Evolutionary conservation across 2,888 invertebrate genomes (phyloP), one percentile per base, ranked within the genome.

Genomic region (Amitus sp.): DNA sequence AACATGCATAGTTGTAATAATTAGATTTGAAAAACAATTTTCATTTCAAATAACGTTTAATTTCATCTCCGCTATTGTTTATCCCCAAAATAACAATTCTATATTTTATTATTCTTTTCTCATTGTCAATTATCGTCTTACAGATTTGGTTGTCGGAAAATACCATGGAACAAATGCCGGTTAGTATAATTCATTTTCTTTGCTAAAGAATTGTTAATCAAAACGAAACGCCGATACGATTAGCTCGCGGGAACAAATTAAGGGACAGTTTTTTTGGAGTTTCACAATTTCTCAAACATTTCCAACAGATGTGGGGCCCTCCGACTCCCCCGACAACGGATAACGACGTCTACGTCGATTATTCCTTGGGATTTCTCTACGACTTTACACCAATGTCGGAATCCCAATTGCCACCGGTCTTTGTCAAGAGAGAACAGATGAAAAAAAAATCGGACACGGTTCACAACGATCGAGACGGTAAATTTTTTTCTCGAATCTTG

Each of bases 301-400:
- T 58, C 7, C 46, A 75, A 71, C 83, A 97, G 96, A 89, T 95
- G 87, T 98, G 98, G 97, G 90, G 94, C 71, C 98, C 98, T 51
- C 98, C 97, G 55, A 98, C 98, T 15, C 98, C 98, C 57, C 97
- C 98, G 9, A 90, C 92, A 80, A 93, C 94, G 80, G 96, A 96
- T 74, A 90, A 91, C 77, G 98, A 98, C 82, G 86, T 96, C 55
- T 96, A 96, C 85, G 89, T 95, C 69, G 97, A 98, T 81, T 87
- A 89, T 70, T 90, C 93, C 61, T 84, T 95, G 81, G 88, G 90
- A 62, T 93, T 94, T 78, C 87, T 97, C 64, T 98, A 98, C 84
- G 93, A 95, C 62, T 84, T 87, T 69, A 85, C 85, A 13, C 85
- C 85, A 34, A 93, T 95, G 87, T 85, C 91, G 6, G 96, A 95